Percentiles rank a stretch among this genome's conserved stretches.
These are phyloP conservation scores for Caenorhabditis sp. DNA, from an alignment of 2,888 invertebrate genomes.

Conservation along the genomic window DNA sequence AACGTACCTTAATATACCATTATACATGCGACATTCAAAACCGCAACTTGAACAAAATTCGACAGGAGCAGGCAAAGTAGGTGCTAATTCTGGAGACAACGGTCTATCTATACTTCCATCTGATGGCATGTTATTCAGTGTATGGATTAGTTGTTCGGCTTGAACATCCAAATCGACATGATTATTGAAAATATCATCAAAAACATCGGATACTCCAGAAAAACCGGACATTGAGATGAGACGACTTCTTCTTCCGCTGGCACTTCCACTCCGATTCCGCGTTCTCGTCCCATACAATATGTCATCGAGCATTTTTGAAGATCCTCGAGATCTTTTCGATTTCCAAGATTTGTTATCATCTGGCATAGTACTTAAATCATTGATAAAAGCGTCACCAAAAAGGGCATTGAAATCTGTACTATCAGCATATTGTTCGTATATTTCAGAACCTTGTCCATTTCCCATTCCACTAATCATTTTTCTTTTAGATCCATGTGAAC, in stretches of 20 bases:
- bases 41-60: constrained; percentile 58
- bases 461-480: constrained; percentile 19
- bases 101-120: constrained; percentile 48
- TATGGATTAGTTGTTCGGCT: constrained; percentile 48
- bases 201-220: constrained; percentile 53
- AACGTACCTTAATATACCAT: constrained; percentile 33
- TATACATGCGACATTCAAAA: constrained; percentile 51
- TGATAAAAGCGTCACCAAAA: constrained; percentile 30
- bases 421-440: constrained; percentile 26
- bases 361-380: constrained; percentile 15
- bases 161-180: constrained; percentile 26
- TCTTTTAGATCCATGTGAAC: constrained; percentile 39
- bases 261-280: constrained; percentile 39
- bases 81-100: constrained; percentile 48
- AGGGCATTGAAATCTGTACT: constrained; percentile 34
- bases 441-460: constrained; percentile 1
- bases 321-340: constrained; percentile 46
- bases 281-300: constrained; percentile 17
- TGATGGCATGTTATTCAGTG: constrained; percentile 50
- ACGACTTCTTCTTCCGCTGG: constrained; percentile 33
- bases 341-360: constrained; percentile 50
- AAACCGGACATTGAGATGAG: constrained; percentile 47
- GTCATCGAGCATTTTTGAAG: constrained; percentile 47
- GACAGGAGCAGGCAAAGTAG: constrained; percentile 41
- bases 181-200: constrained; percentile 48